phyloP scores from a whole-genome alignment of 2,797 vertebrate genomes.

The Cirrhinus mrigala region DNA sequence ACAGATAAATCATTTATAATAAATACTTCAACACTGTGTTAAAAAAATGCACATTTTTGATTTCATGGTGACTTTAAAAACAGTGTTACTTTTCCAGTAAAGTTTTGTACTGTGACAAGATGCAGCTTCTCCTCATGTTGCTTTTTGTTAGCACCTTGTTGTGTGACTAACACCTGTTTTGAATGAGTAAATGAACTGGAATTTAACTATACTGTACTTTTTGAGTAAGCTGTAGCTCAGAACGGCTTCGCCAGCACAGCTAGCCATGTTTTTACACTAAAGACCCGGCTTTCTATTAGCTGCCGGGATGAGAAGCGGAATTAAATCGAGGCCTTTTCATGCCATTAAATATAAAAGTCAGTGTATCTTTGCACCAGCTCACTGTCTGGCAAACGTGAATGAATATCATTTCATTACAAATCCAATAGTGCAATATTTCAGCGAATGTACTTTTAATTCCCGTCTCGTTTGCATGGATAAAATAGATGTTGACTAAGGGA shows the following conservation, averaged over 20 bases:
- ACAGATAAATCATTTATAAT: too few relatives aligned
- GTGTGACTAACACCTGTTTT: not conserved
- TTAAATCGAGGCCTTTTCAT: constrained; percentile 40
- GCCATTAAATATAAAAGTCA: constrained; percentile 31
- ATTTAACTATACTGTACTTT: not conserved
- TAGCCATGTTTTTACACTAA: not conserved
- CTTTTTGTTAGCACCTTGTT: not conserved
- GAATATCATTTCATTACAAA: constrained; percentile 50
- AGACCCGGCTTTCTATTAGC: constrained; percentile 6
- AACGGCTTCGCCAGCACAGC: not conserved
- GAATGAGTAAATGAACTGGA: not conserved
- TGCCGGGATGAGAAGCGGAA: not conserved
- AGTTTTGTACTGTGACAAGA: not conserved
- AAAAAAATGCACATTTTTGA: too few relatives aligned
- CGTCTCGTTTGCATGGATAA: constrained; percentile 37
- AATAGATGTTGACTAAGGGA: constrained; percentile 53
- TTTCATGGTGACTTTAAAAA: not conserved
- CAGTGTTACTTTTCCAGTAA: not conserved
- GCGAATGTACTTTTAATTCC: constrained; percentile 51
- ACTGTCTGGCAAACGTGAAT: constrained; percentile 11
- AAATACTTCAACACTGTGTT: too few relatives aligned
- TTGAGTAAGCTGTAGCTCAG: not conserved
- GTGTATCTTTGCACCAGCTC: not conserved
- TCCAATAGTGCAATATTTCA: constrained; percentile 42
- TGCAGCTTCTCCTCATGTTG: not conserved